Conservation (phyloP, 2,113 vertebrate species). For the Mohoua ochrocephala region DNA sequence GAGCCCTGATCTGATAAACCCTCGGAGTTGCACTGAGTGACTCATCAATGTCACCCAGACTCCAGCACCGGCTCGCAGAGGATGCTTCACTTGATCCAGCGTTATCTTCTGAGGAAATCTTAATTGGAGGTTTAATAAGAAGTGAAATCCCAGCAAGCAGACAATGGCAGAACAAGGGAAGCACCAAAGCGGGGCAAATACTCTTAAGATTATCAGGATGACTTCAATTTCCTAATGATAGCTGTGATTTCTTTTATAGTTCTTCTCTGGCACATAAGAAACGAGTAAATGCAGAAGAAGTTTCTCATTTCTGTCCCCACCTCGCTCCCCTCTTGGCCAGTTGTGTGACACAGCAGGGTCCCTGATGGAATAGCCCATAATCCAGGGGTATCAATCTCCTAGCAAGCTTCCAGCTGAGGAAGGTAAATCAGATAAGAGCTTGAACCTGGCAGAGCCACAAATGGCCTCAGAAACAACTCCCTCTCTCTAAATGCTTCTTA, state of each 20-base stretch:
- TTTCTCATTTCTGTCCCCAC: not conserved
- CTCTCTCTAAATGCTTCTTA: not conserved
- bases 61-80: rapidly evolving
- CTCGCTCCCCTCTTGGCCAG: not conserved
- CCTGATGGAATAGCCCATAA: not conserved
- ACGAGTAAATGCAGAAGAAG: not conserved
- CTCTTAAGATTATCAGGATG: not conserved
- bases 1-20: not conserved
- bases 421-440: not conserved
- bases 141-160: not conserved
- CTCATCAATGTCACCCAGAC: not conserved
- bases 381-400: not conserved
- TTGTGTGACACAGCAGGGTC: not conserved
- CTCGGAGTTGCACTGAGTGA: not conserved
- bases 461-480: not conserved
- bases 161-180: not conserved
- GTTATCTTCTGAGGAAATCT: not conserved
- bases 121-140: not conserved
- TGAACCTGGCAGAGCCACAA: not conserved
- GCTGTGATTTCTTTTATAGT: not conserved
- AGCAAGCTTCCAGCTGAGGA: not conserved
- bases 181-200: not conserved
- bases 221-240: not conserved
- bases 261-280: not conserved
- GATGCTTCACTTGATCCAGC: not conserved